These are phyloP conservation scores for Pollenia angustigena DNA, from an alignment of 2,888 invertebrate genomes.

Conservation along the genomic window DNA sequence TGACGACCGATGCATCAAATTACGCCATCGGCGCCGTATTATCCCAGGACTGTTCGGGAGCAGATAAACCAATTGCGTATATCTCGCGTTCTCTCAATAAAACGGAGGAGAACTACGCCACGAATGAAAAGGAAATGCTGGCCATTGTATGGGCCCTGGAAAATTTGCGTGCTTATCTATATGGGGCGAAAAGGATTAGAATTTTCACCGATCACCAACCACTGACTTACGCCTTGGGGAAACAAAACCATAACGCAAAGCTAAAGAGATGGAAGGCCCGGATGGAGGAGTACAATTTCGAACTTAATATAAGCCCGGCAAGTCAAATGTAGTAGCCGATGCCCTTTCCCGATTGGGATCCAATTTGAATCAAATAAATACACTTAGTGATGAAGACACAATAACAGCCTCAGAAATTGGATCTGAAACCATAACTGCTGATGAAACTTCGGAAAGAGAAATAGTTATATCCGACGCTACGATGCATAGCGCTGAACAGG, in stretches of 20 bases:
- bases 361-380: background rate
- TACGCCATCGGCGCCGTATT: too few species aligned
- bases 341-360: conserved; percentile 51
- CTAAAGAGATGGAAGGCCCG: conserved; percentile 60
- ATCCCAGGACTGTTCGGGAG: conserved; percentile 48
- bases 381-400: background rate
- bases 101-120: background rate
- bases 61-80: conserved; percentile 12
- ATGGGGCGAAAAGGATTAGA: conserved; percentile 52
- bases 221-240: conserved; percentile 36
- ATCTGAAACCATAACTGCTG: too few species aligned
- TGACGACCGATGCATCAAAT: too few species aligned
- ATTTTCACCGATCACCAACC: conserved; percentile 11
- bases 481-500: too few species aligned
- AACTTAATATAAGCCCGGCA: conserved; percentile 58
- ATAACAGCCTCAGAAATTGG: too few species aligned
- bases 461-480: too few species aligned
- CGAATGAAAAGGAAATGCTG: conserved; percentile 52
- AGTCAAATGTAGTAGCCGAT: conserved; percentile 63
- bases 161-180: conserved; percentile 45
- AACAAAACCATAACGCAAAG: conserved; percentile 37
- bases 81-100: conserved; percentile 32
- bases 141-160: conserved; percentile 51
- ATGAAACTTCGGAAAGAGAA: too few species aligned
- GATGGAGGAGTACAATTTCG: conserved; percentile 69